Base-by-base conservation (phyloP, 92 coral and sea anemone species). In the Epizoanthus rinbou region DNA sequence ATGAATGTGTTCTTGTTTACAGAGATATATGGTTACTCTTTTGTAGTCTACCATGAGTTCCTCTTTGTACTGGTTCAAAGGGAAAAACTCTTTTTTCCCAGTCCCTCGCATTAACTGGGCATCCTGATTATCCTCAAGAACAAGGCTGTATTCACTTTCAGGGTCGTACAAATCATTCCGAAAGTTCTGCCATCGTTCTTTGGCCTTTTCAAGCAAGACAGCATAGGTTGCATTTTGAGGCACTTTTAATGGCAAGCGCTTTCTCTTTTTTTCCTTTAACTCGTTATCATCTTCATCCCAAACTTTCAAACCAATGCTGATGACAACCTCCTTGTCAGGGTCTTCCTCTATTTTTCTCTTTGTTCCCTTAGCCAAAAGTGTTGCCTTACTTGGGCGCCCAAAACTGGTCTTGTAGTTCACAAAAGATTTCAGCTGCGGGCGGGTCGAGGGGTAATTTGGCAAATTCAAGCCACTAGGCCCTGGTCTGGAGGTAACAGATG, bases 251-350 rank as follows among this genome's bases (percentile, higher is more conserved):
- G 76, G 79, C 53, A 81, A 22, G 5, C 85, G 53, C 22, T 81
- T 81, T 35, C 75, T 69, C 69, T 71, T 83, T 54, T 83, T 83
- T 57, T 57, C 86, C 43, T 57, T 71, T 54, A 83, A 56, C 16
- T 52, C 80, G 53, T 71, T 52, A 53, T 69, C 80, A 71, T 52
- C 80, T 47, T 83, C 86, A 71, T 83, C 86, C 86, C 86, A 70
- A 54, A 64, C 80, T 70, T 54, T 82, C 58, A 70, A 54, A 17
- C 80, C 86, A 53, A 81, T 69, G 67, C 76, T 47, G 1, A 82
- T 56, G 57, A 82, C 17, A 31, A 82, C 86, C 39, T 80, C 63
- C 60, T 62, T 84, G 82, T 57, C 69, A 28, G 65, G 56, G 67
- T 50, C 75, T 39, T 75, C 84, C 62, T 74, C 82, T 13, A 75